Percentiles rank a stretch among this genome's conserved stretches.
phyloP scores from a whole-genome alignment of 2,888 invertebrate species.

The Smittia sp. region DNA sequence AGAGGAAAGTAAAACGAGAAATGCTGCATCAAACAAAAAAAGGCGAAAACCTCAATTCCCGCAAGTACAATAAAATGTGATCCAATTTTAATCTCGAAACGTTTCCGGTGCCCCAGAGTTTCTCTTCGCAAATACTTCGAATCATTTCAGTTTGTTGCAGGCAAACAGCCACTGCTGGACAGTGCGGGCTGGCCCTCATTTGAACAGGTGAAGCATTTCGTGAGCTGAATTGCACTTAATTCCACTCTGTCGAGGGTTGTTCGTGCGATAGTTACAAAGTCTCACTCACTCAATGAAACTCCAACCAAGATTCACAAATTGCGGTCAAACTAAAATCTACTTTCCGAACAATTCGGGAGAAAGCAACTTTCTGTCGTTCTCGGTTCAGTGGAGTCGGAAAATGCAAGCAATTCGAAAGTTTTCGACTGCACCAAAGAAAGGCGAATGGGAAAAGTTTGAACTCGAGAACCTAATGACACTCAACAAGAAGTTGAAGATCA shows the following conservation, averaged over 20 bases:
- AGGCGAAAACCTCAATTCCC: neutral
- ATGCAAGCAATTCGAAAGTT: conserved; percentile 3
- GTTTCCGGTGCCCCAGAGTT: neutral
- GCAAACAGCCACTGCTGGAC: neutral
- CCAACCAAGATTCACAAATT: conserved; percentile 12
- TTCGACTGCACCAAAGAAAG: neutral
- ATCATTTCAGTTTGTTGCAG: neutral
- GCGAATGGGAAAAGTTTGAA: neutral
- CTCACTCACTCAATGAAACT: conserved; percentile 8
- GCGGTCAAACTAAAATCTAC: neutral
- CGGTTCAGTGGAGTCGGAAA: neutral
- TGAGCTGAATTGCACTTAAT: no score
- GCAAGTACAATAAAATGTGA: neutral
- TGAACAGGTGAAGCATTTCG: no score
- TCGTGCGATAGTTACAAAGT: neutral
- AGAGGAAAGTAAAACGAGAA: neutral
- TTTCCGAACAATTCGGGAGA: neutral
- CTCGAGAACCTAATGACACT: conserved; percentile 7
- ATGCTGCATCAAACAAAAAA: neutral
- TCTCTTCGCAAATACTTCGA: neutral
- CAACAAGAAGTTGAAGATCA: conserved; percentile 3
- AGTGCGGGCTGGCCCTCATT: neutral
- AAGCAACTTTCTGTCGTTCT: neutral
- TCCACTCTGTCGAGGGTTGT: no score
- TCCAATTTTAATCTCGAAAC: conserved; percentile 15